A percentile compares a stretch with the other conserved stretches of the same genome.
phyloP scores from a whole-genome alignment of 1,140 invertebrate genomes.

The Copidosoma floridanum region DNA sequence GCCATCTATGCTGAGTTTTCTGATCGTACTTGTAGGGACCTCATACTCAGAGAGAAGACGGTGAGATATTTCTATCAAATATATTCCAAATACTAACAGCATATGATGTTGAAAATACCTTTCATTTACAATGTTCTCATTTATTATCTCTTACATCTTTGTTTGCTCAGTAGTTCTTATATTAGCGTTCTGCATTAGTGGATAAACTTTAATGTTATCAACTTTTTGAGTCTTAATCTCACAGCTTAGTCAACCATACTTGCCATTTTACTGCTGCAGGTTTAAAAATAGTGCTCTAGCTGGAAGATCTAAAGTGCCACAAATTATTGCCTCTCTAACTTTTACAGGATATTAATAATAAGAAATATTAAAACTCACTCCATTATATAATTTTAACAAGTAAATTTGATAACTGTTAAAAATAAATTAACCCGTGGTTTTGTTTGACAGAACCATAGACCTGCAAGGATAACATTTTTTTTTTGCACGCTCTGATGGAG shows the following conservation, averaged over 20 bases:
- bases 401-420: neutral
- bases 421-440: neutral
- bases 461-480: neutral
- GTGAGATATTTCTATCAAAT: no score
- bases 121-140: constrained; percentile 16
- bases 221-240: neutral
- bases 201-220: constrained; percentile 12
- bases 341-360: neutral
- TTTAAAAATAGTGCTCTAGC: constrained; percentile 19
- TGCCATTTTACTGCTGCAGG: constrained; percentile 15
- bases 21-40: no score
- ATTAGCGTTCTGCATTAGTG: neutral
- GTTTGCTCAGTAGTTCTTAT: constrained; percentile 25
- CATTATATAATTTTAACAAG: neutral
- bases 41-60: no score
- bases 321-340: neutral
- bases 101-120: constrained; percentile 28
- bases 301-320: neutral
- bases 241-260: constrained; percentile 17
- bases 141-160: constrained; percentile 4
- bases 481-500: neutral
- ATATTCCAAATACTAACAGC: no score
- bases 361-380: neutral
- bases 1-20: no score
- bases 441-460: neutral